Conservation (phyloP, 1,140 invertebrate genomes). For the Pissodes strobi region DNA sequence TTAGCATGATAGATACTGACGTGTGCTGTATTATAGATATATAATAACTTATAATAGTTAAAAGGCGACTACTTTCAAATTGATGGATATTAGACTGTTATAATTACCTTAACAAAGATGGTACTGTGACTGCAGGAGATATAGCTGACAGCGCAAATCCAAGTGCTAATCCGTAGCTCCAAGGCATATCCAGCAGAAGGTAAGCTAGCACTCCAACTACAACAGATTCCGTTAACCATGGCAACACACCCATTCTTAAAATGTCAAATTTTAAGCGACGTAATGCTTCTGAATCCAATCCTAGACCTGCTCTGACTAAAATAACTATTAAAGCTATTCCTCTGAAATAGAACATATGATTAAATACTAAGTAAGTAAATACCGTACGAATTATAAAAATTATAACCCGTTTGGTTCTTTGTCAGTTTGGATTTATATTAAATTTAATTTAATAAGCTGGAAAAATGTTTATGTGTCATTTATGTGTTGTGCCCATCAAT, state of each 20-base stretch:
- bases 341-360: constrained; percentile 2
- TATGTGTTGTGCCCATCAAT: too few species aligned
- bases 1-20: too few species aligned
- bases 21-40: too few species aligned
- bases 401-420: too few species aligned
- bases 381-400: not conserved
- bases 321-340: constrained; percentile 14
- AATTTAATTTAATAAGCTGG: too few species aligned
- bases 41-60: too few species aligned
- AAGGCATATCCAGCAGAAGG: constrained; percentile 4
- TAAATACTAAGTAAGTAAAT: too few species aligned
- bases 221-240: constrained; percentile 3
- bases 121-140: constrained; percentile 16
- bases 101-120: constrained; percentile 16
- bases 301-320: constrained; percentile 15
- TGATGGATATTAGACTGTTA: too few species aligned
- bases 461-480: too few species aligned
- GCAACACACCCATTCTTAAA: constrained; percentile 4
- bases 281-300: constrained; percentile 6
- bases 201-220: not conserved
- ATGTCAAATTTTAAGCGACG: constrained; percentile 15
- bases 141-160: constrained; percentile 20
- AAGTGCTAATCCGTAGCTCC: constrained; percentile 11
- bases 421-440: too few species aligned
- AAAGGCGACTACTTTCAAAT: too few species aligned